These are phyloP conservation scores for Drosophila borealis DNA, from an alignment of 2,888 invertebrate genomes.

Conservation along the genomic window DNA sequence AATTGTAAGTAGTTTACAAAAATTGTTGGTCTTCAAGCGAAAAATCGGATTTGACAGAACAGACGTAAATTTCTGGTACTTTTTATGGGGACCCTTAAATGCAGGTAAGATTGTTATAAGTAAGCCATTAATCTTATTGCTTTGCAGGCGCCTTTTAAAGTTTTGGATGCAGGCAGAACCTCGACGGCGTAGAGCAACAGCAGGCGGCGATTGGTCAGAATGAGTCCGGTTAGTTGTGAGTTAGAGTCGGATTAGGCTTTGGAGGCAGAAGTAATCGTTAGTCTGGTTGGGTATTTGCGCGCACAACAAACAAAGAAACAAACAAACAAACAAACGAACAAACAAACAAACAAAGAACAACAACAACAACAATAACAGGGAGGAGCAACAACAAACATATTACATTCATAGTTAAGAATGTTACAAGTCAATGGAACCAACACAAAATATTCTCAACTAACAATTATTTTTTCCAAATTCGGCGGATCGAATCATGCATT, in stretches of 20 bases:
- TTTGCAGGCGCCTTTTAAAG: constrained; percentile 12
- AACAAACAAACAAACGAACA: not conserved
- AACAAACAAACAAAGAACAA: constrained; percentile 34
- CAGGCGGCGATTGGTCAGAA: constrained; percentile 30
- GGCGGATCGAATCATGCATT: constrained; percentile 53
- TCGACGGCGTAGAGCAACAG: constrained; percentile 27
- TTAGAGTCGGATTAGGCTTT: constrained; percentile 8
- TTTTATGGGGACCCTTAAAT: no score
- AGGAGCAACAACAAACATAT: constrained; percentile 42
- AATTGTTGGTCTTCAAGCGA: no score
- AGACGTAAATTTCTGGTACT: no score
- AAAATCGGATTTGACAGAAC: no score
- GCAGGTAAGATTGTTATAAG: no score
- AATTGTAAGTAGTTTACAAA: no score
- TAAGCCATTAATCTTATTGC: not conserved
- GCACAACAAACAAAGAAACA: constrained; percentile 27
- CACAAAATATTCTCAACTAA: not conserved
- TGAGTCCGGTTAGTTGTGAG: constrained; percentile 37
- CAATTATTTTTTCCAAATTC: constrained; percentile 13
- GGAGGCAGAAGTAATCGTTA: constrained; percentile 1
- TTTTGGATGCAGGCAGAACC: not conserved
- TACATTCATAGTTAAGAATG: constrained; percentile 37
- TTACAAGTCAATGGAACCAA: constrained; percentile 12
- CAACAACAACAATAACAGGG: constrained; percentile 55
- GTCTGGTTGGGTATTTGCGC: constrained; percentile 1